Conservation (phyloP, 2,113 vertebrate genomes). For the Rhabdomys dilectus region DNA sequence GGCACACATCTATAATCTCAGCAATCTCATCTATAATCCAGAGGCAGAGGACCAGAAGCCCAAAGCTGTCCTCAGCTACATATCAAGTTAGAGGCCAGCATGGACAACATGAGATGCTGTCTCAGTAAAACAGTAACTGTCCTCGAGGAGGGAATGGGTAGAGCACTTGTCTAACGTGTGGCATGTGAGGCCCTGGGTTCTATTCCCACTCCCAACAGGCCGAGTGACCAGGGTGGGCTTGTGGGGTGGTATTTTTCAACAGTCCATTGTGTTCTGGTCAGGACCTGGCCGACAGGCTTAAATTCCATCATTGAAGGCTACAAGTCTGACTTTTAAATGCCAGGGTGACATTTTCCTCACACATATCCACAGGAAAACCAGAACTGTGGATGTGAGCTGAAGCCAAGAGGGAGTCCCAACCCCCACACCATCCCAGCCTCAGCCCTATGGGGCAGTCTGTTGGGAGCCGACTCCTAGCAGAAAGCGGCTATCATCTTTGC, state of each 20-base stretch:
- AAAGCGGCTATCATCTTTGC: too few relatives aligned
- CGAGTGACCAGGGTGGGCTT: background rate
- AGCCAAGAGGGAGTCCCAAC: background rate
- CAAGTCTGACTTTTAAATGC: slow-evolving; percentile 25
- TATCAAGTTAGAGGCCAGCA: background rate
- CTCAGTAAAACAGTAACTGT: background rate
- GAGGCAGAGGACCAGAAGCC: background rate
- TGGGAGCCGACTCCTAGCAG: too few relatives aligned
- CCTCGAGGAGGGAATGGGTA: background rate
- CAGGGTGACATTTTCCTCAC: background rate
- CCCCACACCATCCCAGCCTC: background rate
- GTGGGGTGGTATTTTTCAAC: background rate
- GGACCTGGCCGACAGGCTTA: background rate
- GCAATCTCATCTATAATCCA: too few relatives aligned
- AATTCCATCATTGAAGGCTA: slow-evolving; percentile 22
- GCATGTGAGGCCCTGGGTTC: background rate
- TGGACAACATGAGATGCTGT: background rate
- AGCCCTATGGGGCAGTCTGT: background rate
- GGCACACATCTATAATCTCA: background rate
- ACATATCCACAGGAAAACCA: background rate
- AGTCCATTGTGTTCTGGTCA: background rate
- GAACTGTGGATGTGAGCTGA: background rate
- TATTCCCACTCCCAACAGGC: background rate
- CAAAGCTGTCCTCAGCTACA: background rate
- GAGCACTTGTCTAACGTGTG: background rate